A percentile compares a stretch with the other conserved stretches of the same genome.
phyloP scores from a whole-genome alignment of 2,113 vertebrate genomes.

The Pygoscelis antarcticus region DNA sequence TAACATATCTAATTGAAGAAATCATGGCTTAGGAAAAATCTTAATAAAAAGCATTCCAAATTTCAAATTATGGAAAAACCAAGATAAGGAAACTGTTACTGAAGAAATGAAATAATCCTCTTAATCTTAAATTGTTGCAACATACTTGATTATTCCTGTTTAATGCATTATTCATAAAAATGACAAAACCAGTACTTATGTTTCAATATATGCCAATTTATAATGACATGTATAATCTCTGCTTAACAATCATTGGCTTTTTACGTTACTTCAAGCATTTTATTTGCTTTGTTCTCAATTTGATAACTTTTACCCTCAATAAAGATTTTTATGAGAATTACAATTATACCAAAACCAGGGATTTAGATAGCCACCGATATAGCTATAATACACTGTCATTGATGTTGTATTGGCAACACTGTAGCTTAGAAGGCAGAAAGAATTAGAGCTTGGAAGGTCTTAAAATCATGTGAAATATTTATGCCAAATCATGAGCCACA shows the following conservation, averaged over 20 bases:
- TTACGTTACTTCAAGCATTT: conserved; percentile 6
- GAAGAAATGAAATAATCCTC: conserved; percentile 49
- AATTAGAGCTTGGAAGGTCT: neutral
- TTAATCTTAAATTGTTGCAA: conserved; percentile 36
- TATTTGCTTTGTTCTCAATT: conserved; percentile 4
- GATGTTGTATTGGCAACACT: neutral
- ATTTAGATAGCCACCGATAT: neutral
- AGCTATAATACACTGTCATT: neutral
- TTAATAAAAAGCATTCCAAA: neutral
- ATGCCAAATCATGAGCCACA: conserved; percentile 28
- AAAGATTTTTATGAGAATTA: conserved; percentile 19
- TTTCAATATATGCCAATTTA: conserved; percentile 41
- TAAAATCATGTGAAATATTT: neutral
- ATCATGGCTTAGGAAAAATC: neutral
- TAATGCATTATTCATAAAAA: conserved; percentile 41
- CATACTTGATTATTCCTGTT: conserved; percentile 23
- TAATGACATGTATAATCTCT: conserved; percentile 6
- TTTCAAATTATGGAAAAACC: neutral
- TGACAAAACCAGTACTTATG: conserved; percentile 34
- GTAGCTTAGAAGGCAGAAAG: neutral
- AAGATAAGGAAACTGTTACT: conserved; percentile 3
- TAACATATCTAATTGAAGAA: conserved; percentile 8
- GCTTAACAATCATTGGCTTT: conserved; percentile 3
- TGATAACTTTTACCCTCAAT: conserved; percentile 10
- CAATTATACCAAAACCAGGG: neutral